Base-by-base conservation (phyloP, 2,888 invertebrate species). In the Ptychoptera contaminata region DNA sequence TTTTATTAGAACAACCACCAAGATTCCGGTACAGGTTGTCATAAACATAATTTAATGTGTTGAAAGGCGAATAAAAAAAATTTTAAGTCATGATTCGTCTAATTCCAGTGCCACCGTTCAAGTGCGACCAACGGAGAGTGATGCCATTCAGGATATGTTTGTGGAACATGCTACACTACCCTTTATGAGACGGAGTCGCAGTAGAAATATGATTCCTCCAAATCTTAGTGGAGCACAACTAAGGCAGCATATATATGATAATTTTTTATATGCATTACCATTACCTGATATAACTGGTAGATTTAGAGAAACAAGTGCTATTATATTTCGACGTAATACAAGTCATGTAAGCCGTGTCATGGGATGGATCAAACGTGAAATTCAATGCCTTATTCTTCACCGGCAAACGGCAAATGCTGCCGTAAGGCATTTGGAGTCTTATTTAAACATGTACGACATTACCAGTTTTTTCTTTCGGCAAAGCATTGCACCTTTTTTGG, bases 321-420 rank as follows among this genome's bases (percentile, higher is more conserved):
- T 47, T 48, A 48, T 57, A 67, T 68, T n/a, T 58, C 82, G 85
- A 62, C 72, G 75, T 58, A 79, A 91, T 67, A 83, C 83, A 45
- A 78, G 82, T 11, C 82, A 85, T 60, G 72, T 81, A 50, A 81
- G 84, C 60, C 77, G 93, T 2, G 69, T 94, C 44, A 77, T 85
- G 49, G 86, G 86, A 1, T 94, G 91, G 88, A 68, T 94, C 30
- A 82, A 82, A 60, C 72, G 94, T 50, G 93, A 94, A 64, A 68
- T 94, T 29, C 74, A 77, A 53, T 69, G 91, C 43, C 51, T 64
- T 42, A 16, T 16, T 42, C n/a, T n/a, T 23, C 42, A 23, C 32
- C 40, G 40, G 8, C 14, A 14, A 14, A 32, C 31, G 11, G 34
- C 34, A 16, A 35, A 42, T 23, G 15, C 34, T 12, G 16, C 34